Conservation (phyloP, 2,113 vertebrate species). For the Pluvianellus socialis region DNA sequence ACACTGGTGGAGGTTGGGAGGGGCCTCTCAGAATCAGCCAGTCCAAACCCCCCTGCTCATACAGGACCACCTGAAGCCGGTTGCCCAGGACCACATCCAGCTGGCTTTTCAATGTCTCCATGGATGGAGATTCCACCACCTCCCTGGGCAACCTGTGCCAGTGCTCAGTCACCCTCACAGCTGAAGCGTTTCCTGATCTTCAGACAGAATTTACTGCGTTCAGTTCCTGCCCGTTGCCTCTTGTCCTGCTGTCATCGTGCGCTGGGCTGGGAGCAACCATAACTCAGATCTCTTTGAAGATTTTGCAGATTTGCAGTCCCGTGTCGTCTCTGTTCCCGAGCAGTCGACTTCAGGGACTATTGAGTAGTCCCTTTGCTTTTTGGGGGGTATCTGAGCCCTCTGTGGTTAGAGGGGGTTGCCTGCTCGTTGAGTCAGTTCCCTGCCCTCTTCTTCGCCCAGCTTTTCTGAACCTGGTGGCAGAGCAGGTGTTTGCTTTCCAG, state of each 20-base stretch:
- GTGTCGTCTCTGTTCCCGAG: background rate
- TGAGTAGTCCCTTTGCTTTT: background rate
- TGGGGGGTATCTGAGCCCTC: background rate
- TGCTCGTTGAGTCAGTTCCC: background rate
- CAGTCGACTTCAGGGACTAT: background rate
- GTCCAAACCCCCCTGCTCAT: background rate
- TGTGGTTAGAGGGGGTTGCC: background rate
- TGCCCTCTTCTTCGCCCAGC: background rate
- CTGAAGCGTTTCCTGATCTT: background rate
- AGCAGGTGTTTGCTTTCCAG: background rate
- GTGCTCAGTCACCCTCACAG: background rate
- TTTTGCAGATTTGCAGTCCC: background rate
- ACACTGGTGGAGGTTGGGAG: background rate
- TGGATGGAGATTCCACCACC: background rate
- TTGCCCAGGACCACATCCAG: background rate
- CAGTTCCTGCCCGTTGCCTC: background rate
- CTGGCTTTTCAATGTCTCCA: background rate
- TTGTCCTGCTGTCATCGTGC: accelerated
- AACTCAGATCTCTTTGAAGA: background rate
- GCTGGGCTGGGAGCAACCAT: accelerated
- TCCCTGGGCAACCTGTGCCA: background rate
- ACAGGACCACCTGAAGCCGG: background rate
- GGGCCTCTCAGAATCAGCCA: background rate
- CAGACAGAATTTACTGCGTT: background rate
- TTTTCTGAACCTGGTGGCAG: background rate